Evolutionary conservation across 2,113 vertebrate genomes (phyloP), one percentile per base, ranked within the genome.

Genomic region (Hipposideros armiger): DNA sequence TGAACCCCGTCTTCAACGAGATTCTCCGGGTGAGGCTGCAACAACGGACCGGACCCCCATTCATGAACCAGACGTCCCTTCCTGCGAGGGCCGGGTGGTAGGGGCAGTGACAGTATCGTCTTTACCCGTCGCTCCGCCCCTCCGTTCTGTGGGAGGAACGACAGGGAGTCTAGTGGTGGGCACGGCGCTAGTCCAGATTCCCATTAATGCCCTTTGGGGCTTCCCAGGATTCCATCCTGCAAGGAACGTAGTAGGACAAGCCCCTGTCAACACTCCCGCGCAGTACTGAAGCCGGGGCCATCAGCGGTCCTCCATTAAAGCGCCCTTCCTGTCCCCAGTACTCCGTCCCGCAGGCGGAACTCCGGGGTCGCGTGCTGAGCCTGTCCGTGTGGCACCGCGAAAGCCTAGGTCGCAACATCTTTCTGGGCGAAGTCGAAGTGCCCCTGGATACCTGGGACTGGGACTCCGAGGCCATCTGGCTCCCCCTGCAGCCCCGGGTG

Each of bases 341-440:
- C 97, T 99, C 99, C 60, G 92, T 99, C 92, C 98, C 98, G 32
- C 97, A 98, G 20, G 97, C 98, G 6, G 99, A 99, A 93, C 98
- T 99, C 74, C 98, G 97, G 82, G 98, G 99, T 50, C 99, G 99
- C 40, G 99, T 99, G 32, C 97, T 99, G 96, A 99, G 99, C 97
- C 97, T 99, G 86, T 99, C 99, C 0, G 99, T 99, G 97, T 99
- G 99, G 99, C 99, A 99, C 96, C 98, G 99, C 0, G 99, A 99
- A 93, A 97, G 98, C 97, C 97, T 99, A 97, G 98, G 99, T 80
- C 99, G 99, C 95, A 99, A 99, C 80, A 93, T 99, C 80, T 99
- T 99, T 96, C 98, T 99, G 95, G 99, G 99, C 4, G 99, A 99
- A 98, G 99, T 99, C 87, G 99, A 99, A 98, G 97, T 99, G 40